phyloP scores from a whole-genome alignment of 2,888 invertebrate species.

The Neocrepidodera transversa region DNA sequence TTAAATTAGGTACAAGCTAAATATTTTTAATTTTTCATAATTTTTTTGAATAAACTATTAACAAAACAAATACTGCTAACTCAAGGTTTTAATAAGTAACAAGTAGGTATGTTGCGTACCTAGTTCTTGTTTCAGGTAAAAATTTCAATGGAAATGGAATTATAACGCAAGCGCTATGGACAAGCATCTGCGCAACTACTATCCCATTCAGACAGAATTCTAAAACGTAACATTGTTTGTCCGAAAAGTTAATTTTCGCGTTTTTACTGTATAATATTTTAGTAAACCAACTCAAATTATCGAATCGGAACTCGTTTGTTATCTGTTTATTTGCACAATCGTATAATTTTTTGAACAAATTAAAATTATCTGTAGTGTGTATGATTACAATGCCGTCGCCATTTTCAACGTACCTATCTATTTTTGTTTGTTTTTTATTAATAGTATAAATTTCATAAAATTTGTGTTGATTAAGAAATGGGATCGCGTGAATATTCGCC shows the following conservation, averaged over 20 bases:
- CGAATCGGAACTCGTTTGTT: neutral
- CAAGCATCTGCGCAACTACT: neutral
- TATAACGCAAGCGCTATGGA: constrained; percentile 1
- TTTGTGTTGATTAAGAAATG: constrained; percentile 1
- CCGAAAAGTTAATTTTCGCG: neutral
- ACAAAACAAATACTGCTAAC: too few species aligned
- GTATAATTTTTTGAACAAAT: neutral
- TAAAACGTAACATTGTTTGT: neutral
- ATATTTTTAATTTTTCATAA: too few species aligned
- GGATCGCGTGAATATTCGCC: constrained; percentile 48
- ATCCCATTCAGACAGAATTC: neutral
- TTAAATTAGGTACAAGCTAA: too few species aligned
- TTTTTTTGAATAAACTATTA: too few species aligned
- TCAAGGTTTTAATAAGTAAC: too few species aligned
- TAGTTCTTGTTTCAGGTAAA: neutral
- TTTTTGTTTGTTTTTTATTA: neutral
- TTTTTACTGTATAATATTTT: neutral
- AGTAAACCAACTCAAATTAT: neutral
- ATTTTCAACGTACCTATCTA: neutral
- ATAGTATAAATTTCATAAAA: neutral
- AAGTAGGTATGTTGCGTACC: too few species aligned
- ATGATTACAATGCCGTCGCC: constrained; percentile 18
- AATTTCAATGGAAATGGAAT: neutral
- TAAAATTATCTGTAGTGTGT: constrained; percentile 9
- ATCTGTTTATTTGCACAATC: neutral